Base-by-base conservation (phyloP, 2,797 vertebrate genomes). In the Enteromius afrohamiltoni region DNA sequence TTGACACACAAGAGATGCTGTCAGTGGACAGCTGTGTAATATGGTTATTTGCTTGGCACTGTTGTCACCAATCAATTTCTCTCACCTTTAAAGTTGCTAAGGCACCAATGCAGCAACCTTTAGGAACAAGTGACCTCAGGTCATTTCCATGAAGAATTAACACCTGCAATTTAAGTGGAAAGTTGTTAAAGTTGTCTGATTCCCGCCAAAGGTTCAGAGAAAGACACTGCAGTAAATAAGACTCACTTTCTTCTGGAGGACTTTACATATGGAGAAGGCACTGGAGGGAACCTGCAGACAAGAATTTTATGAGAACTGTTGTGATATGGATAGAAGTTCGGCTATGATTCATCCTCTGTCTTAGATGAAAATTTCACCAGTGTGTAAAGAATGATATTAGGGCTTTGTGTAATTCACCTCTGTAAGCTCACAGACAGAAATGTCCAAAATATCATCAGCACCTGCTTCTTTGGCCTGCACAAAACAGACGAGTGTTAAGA, bases 231-330 rank as follows among this genome's bases (percentile, higher is more conserved):
- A 17, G 13, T 19, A 17, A 70, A 58, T 1, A 13, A 14, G 1
- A 19, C 88, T 93, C 90, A 99, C 98, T 97, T 99, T 99, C 90
- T 99, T 99, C 85, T 99, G 98, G 6, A 99, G 92, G 86, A 98
- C 96, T 88, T 95, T 98, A 87, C 97, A 98, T 3, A 96, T 97
- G 70, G 97, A 96, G 90, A 98, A 96, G 75, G 87, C 95, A 88
- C 95, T 93, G 0, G 95, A 94, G 1, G 98, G 98, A 91, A 97
- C 94, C 98, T 99, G 89, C 2, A 79, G n/a, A 79, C 5, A 80
- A 42, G 47, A 3, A 64, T 49, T 58, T 6, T 23, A 29, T 53
- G 14, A 67, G 31, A 69, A 69, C 5, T 42, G 4, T 11, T 55
- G 64, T 53, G 14, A 69, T 17, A 29, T 6, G 14, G 14, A 19